Evolutionary conservation across 1,140 invertebrate genomes (phyloP).

Genomic region (Pogonomyrmex barbatus): DNA sequence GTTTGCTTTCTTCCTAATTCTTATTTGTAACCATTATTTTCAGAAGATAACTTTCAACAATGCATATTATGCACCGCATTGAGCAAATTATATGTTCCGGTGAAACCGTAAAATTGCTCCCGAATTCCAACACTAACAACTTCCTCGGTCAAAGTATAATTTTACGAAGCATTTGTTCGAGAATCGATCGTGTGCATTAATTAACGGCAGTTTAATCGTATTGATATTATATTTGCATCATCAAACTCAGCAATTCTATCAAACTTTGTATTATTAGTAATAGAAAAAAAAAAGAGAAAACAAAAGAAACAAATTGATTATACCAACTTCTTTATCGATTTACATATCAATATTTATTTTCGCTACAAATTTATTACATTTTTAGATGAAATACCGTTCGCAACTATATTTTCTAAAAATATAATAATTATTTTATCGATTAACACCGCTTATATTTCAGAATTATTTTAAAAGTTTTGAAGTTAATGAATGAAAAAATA

Average conservation of each 20-base stretch:
- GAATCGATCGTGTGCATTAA: slow-evolving; percentile 56
- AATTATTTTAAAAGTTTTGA: slow-evolving; percentile 13
- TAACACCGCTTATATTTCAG: not conserved
- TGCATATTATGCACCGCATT: slow-evolving; percentile 41
- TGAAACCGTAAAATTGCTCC: slow-evolving; percentile 55
- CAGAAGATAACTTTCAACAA: slow-evolving; percentile 34
- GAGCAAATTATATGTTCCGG: slow-evolving; percentile 54
- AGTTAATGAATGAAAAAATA: slow-evolving; percentile 8
- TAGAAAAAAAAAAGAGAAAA: not conserved
- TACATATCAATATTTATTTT: not conserved
- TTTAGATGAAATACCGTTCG: not conserved
- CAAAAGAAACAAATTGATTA: not conserved
- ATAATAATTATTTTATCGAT: slow-evolving; percentile 25
- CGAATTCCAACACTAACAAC: slow-evolving; percentile 37
- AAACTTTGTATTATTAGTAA: not conserved
- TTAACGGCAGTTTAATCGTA: slow-evolving; percentile 57
- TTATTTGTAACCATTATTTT: slow-evolving; percentile 31
- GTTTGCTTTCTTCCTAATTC: slow-evolving; percentile 19
- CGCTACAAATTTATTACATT: not conserved
- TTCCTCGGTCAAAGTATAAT: slow-evolving; percentile 40
- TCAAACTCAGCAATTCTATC: slow-evolving; percentile 4
- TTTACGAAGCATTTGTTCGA: slow-evolving; percentile 44
- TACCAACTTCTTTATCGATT: not conserved
- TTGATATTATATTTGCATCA: not conserved
- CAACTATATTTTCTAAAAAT: slow-evolving; percentile 19